Percentiles rank a stretch among this genome's conserved stretches.
Evolutionary conservation across 2,797 vertebrate genomes (phyloP).

Genomic region (Pristis pectinata): DNA sequence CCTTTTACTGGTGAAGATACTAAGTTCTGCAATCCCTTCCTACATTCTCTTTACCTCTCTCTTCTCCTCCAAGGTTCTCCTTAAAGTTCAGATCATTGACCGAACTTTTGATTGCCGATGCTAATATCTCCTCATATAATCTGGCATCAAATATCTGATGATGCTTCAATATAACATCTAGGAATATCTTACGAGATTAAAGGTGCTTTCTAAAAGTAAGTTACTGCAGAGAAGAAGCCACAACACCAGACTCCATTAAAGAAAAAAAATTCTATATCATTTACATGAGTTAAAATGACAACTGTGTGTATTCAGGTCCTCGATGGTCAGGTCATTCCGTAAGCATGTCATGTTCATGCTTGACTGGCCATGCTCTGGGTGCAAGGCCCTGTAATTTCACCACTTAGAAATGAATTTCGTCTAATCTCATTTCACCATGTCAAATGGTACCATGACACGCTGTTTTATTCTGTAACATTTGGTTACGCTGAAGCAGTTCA

Average conservation of each 20-base stretch:
- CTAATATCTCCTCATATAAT: too few species aligned
- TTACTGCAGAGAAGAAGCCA: neutral
- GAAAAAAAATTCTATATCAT: neutral
- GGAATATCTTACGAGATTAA: too few species aligned
- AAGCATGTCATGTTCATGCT: slow-evolving; percentile 57
- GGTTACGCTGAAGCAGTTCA: slow-evolving; percentile 62
- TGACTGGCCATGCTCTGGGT: slow-evolving; percentile 53
- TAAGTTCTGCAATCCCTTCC: neutral
- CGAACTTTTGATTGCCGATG: too few species aligned
- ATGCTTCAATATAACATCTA: too few species aligned
- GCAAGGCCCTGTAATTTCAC: slow-evolving; percentile 58
- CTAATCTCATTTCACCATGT: slow-evolving; percentile 67
- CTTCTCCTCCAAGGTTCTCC: neutral
- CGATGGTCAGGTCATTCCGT: slow-evolving; percentile 58
- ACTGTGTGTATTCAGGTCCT: slow-evolving; percentile 35
- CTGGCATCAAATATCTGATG: too few species aligned
- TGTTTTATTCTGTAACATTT: slow-evolving; percentile 67
- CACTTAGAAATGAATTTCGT: slow-evolving; percentile 66
- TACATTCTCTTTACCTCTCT: neutral
- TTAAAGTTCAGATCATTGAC: too few species aligned
- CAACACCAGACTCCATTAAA: neutral
- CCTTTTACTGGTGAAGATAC: neutral
- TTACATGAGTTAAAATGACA: slow-evolving; percentile 17
- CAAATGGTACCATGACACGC: slow-evolving; percentile 66
- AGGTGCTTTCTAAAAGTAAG: too few species aligned